Percentiles rank a stretch among this genome's conserved stretches.
Conservation (phyloP, 2,113 vertebrate species). For the Chaetorhynchus papuensis region DNA sequence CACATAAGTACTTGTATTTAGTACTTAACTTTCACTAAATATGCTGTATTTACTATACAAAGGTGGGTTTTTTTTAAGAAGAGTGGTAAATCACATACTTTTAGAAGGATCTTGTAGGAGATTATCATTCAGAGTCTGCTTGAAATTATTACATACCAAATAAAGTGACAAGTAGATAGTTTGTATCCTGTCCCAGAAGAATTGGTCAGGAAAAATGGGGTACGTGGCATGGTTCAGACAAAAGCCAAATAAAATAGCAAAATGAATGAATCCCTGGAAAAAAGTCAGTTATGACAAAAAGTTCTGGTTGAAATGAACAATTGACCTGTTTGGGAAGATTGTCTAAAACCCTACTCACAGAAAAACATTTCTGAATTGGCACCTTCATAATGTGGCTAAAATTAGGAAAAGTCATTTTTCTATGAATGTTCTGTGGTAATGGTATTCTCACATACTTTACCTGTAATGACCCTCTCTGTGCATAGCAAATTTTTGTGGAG, state of each 20-base stretch:
- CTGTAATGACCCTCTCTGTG: background rate
- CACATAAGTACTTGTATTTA: background rate
- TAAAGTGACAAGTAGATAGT: background rate
- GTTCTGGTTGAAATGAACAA: background rate
- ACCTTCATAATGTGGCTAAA: background rate
- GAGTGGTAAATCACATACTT: background rate
- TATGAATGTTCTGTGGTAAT: background rate
- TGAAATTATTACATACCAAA: background rate
- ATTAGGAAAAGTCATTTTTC: background rate
- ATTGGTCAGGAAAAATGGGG: background rate
- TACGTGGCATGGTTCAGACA: background rate
- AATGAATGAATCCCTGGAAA: background rate
- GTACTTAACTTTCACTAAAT: background rate
- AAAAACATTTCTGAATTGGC: background rate
- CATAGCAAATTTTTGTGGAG: background rate
- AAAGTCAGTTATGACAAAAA: background rate
- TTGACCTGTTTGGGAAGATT: background rate
- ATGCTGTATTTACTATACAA: background rate
- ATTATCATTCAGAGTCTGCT: background rate
- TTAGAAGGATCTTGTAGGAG: background rate
- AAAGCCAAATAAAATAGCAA: background rate
- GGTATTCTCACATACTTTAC: background rate
- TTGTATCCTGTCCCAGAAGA: background rate
- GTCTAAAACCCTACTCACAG: background rate
- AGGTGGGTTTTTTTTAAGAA: background rate